A percentile compares a stretch with the other conserved stretches of the same genome.
phyloP scores from a whole-genome alignment of 2,113 vertebrate genomes.

The Psettodes erumei region DNA sequence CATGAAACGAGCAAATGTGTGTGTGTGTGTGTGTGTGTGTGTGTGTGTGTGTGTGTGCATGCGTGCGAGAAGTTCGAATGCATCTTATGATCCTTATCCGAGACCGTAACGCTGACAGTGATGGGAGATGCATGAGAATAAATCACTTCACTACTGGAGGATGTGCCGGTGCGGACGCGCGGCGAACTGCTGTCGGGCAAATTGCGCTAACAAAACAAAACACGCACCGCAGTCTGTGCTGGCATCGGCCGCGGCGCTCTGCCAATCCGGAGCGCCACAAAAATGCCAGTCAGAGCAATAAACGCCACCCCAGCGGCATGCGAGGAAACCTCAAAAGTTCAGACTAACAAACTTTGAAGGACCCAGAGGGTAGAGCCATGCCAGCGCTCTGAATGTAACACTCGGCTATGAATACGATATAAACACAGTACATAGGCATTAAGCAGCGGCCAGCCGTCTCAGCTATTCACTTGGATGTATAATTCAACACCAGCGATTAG shows the following conservation, averaged over 20 bases:
- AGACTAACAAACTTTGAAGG: constrained; percentile 73
- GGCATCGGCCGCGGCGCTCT: constrained; percentile 3
- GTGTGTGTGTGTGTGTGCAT: constrained; percentile 51
- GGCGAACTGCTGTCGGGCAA: constrained; percentile 11
- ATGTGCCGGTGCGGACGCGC: constrained; percentile 32
- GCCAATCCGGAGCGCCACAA: constrained; percentile 20
- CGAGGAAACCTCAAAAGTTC: constrained; percentile 70
- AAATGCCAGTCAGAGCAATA: constrained; percentile 47
- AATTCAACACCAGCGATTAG: constrained; percentile 86
- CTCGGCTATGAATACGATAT: constrained; percentile 66
- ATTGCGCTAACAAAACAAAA: constrained; percentile 29
- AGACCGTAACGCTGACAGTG: constrained; percentile 55
- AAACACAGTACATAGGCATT: constrained; percentile 79
- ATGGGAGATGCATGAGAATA: constrained; percentile 71
- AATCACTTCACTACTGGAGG: constrained; percentile 48
- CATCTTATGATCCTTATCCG: constrained; percentile 80
- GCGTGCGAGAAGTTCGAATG: constrained; percentile 74
- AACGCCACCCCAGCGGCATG: constrained; percentile 26
- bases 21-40: constrained; percentile 3
- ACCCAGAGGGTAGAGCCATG: constrained; percentile 71
- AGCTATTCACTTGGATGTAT: constrained; percentile 87
- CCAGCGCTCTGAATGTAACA: constrained; percentile 59
- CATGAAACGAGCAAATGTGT: constrained; percentile 70
- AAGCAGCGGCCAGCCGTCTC: constrained; percentile 69
- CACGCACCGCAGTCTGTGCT: background rate